These are phyloP conservation scores for Rallus limicola DNA, from an alignment of 2,113 vertebrate species.

Conservation along the genomic window DNA sequence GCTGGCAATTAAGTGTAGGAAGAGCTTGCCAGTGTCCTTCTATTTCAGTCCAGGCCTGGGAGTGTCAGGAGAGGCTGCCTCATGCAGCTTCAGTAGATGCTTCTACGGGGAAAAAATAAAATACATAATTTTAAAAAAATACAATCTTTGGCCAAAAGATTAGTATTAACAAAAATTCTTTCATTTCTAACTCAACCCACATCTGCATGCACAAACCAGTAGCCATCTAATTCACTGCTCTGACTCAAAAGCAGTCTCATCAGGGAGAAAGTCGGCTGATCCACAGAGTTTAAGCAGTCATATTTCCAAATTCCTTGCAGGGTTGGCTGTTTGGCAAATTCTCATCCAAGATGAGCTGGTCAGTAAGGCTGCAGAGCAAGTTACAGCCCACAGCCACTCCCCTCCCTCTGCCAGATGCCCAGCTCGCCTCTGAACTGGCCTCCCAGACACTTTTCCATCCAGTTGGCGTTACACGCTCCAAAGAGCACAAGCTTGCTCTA, in stretches of 20 bases:
- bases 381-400: neutral
- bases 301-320: neutral
- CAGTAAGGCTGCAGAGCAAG: neutral
- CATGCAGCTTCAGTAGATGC: neutral
- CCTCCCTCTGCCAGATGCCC: slow-evolving; percentile 1
- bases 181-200: neutral
- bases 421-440: slow-evolving; percentile 23
- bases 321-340: neutral
- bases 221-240: neutral
- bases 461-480: neutral
- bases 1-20: neutral
- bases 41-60: neutral
- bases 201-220: neutral
- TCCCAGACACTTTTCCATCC: neutral
- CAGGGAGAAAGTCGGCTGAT: neutral
- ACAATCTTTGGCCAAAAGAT: neutral
- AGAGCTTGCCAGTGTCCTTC: neutral
- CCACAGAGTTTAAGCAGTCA: neutral
- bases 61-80: neutral
- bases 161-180: neutral
- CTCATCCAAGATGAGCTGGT: neutral
- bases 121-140: too few relatives aligned
- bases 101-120: neutral
- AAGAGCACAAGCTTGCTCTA: neutral
- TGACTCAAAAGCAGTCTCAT: neutral